Percentiles rank a stretch among this genome's conserved stretches.
Evolutionary conservation across 2,888 invertebrate species (phyloP).

Genomic region (Thereva nobilitata): DNA sequence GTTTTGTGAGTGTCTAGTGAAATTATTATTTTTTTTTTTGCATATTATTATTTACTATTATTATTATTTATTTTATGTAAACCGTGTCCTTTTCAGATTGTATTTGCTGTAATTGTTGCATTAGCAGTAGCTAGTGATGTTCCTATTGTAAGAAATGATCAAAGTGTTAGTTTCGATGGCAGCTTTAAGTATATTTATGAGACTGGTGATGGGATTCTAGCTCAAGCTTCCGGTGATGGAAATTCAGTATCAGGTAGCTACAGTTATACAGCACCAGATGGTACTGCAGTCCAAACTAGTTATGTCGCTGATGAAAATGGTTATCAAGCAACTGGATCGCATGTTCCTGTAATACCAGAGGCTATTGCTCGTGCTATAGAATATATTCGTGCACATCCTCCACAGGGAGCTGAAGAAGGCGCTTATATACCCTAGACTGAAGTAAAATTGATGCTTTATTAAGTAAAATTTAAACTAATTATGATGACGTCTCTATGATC

Average conservation of each 20-base stretch:
- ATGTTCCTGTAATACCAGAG: constrained; percentile 9
- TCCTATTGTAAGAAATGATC: constrained; percentile 8
- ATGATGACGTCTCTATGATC: background rate
- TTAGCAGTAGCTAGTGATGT: background rate
- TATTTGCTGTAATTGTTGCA: background rate
- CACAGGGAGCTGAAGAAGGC: background rate
- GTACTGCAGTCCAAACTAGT: constrained; percentile 9
- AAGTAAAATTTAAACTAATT: no score
- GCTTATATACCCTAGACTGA: constrained; percentile 1
- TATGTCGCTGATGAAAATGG: constrained; percentile 16
- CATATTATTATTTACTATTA: no score
- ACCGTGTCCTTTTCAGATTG: background rate
- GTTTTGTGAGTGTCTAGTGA: no score
- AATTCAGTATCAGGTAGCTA: constrained; percentile 11
- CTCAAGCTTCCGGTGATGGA: constrained; percentile 10
- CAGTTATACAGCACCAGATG: constrained; percentile 27
- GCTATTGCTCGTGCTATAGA: constrained; percentile 8
- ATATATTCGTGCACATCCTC: constrained; percentile 20
- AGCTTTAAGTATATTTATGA: constrained; percentile 11
- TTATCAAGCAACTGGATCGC: background rate
- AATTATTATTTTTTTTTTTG: no score
- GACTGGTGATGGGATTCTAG: constrained; percentile 8
- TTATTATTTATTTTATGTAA: no score
- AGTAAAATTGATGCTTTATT: background rate
- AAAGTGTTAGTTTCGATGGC: constrained; percentile 9